Percentiles rank a stretch among this genome's conserved stretches.
These are phyloP conservation scores for Trichogramma evanescens DNA, from an alignment of 2,888 invertebrate species.

Conservation along the genomic window DNA sequence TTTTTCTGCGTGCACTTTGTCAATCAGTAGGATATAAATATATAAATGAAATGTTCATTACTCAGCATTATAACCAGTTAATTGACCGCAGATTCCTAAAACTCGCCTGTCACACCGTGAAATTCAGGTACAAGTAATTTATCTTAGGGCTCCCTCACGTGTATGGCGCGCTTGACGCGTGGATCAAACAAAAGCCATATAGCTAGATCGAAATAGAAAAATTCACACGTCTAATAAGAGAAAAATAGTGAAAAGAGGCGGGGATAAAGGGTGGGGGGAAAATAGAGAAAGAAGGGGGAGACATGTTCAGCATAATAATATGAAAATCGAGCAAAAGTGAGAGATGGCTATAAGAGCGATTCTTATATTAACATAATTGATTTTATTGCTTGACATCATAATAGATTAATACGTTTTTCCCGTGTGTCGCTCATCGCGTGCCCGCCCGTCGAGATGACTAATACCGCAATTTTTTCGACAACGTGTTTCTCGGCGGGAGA, in stretches of 20 bases:
- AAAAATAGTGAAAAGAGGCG: slow-evolving; percentile 1
- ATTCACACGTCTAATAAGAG: background rate
- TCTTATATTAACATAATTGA: slow-evolving; percentile 20
- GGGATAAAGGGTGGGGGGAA: background rate
- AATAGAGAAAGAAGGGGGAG: background rate
- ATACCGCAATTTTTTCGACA: slow-evolving; percentile 22
- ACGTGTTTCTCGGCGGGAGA: slow-evolving; percentile 19
- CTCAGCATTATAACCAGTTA: slow-evolving; percentile 21
- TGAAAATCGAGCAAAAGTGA: background rate
- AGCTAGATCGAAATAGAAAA: no score
- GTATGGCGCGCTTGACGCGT: background rate
- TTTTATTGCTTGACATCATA: slow-evolving; percentile 19
- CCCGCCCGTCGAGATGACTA: slow-evolving; percentile 15
- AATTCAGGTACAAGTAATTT: slow-evolving; percentile 13
- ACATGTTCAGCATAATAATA: no score
- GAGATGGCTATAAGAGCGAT: slow-evolving; percentile 3
- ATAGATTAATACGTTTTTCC: slow-evolving; percentile 23
- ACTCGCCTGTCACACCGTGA: slow-evolving; percentile 21
- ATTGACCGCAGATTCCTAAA: slow-evolving; percentile 20
- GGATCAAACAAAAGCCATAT: no score
- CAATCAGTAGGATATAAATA: background rate
- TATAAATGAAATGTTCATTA: slow-evolving; percentile 20
- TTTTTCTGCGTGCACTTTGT: no score
- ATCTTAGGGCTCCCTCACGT: slow-evolving; percentile 4
- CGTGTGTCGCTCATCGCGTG: slow-evolving; percentile 1